These are phyloP conservation scores for Ophthalmolycus amberensis DNA, from an alignment of 2,113 vertebrate species.

Conservation along the genomic window DNA sequence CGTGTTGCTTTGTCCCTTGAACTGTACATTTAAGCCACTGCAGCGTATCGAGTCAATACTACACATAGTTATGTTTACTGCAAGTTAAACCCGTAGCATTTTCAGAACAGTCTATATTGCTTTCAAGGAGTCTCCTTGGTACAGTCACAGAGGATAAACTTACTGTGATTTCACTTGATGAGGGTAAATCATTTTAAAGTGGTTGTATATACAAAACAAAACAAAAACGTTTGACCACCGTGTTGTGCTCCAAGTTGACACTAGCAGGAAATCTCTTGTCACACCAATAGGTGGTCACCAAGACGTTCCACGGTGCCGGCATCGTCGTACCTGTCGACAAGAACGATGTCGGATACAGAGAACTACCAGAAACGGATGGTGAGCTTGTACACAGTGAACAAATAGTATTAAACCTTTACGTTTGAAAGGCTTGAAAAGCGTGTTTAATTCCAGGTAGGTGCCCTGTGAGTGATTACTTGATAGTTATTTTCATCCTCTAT, in stretches of 20 bases:
- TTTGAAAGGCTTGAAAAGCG: not conserved
- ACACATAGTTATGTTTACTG: not conserved
- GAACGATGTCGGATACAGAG: constrained; percentile 96
- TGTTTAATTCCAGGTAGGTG: not conserved
- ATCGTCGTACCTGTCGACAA: constrained; percentile 96
- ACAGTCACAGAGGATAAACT: not conserved
- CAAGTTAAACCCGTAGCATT: not conserved
- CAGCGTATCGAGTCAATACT: not conserved
- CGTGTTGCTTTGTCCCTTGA: not conserved
- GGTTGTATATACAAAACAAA: not conserved
- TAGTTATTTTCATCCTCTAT: not conserved
- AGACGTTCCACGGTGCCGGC: constrained; percentile 94
- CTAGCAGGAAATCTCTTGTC: not conserved
- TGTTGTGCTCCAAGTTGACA: not conserved
- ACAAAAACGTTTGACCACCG: not conserved
- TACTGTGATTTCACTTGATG: not conserved
- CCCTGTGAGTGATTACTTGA: not conserved
- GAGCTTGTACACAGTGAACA: constrained; percentile 26
- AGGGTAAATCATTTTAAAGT: not conserved
- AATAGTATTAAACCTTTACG: not conserved
- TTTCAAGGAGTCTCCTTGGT: not conserved
- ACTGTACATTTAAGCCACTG: not conserved
- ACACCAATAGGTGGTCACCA: constrained; percentile 89
- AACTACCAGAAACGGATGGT: constrained; percentile 96
- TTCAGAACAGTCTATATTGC: not conserved